Base-by-base conservation (phyloP, 1,140 invertebrate species). In the Pachyrhynchus sulphureomaculatus region DNA sequence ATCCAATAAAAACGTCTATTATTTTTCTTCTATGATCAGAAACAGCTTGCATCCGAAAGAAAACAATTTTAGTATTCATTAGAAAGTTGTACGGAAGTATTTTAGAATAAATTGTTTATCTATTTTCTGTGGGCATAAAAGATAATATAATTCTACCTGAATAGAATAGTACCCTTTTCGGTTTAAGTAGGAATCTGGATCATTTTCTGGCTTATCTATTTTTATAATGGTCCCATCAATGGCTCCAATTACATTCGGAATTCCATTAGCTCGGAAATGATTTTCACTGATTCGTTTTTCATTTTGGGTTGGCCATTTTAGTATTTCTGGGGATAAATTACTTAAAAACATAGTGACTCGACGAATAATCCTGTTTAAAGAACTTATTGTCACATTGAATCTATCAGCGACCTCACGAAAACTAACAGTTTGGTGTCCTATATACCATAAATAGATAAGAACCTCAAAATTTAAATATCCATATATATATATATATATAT, bases 381-480 rank as follows among this genome's bases (percentile, higher is more conserved):
- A 47, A 53, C 70, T 73, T 10, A 71, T 57, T 17, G 62, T 55
- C 29, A 75, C 51, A 59, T 68, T 59, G 53, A 74, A 75, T 24
- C 70, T 56, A 42, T 73, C 69, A 21, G 67, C 63, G 37, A 71
- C 64, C 65, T 73, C 72, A 26, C 72, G 15, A 61, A 67, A 75
- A 37, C 37, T 41, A 51, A 67, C 64, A 37, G 68, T 62, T 65
- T 75, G 54, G 66, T 75, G 65, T 15, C 72, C 69, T 23, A 55
- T 62, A 66, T 69, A 75, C 70, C 70, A 75, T 39, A 75, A 65
- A 65, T n/a, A n/a, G n/a, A n/a, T n/a, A n/a, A n/a, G n/a, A n/a
- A n/a, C n/a, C n/a, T n/a, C n/a, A n/a, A n/a, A n/a, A n/a, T n/a
- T n/a, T n/a, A n/a, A n/a, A n/a, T n/a, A n/a, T n/a, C n/a, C n/a